Evolutionary conservation across 2,113 vertebrate genomes (phyloP).

Genomic region (Hemicordylus capensis): DNA sequence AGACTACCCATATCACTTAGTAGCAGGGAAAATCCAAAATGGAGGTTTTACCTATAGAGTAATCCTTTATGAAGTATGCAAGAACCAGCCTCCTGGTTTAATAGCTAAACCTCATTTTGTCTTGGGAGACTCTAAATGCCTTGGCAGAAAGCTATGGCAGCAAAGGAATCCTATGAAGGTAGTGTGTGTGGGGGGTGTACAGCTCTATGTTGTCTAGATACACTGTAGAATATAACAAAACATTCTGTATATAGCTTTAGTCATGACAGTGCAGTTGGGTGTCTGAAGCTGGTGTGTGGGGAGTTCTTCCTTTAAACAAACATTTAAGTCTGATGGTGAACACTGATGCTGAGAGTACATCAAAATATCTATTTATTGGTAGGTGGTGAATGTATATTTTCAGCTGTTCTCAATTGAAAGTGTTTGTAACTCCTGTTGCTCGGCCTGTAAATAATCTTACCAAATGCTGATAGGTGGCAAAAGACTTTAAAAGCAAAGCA

Average conservation of each 20-base stretch:
- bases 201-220: constrained; percentile 80
- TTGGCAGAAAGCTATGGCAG: constrained; percentile 41
- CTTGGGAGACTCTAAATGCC: constrained; percentile 15
- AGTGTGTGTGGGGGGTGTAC: constrained; percentile 71
- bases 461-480: constrained; percentile 26
- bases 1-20: neutral
- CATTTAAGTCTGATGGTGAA: constrained; percentile 9
- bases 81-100: constrained; percentile 29
- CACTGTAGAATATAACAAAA: constrained; percentile 93
- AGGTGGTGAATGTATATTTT: constrained; percentile 66
- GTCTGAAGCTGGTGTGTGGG: constrained; percentile 20
- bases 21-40: neutral
- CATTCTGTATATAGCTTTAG: constrained; percentile 85
- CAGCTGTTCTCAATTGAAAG: constrained; percentile 69
- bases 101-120: constrained; percentile 35
- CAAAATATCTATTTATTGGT: constrained; percentile 67
- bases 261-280: constrained; percentile 54
- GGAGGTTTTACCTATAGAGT: neutral
- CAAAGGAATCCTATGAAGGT: neutral
- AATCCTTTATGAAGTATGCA: constrained; percentile 36
- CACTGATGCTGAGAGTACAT: constrained; percentile 12
- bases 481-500: constrained; percentile 34
- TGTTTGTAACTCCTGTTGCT: constrained; percentile 51
- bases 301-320: constrained; percentile 8
- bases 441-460: constrained; percentile 43